These are phyloP conservation scores for Terrapene triunguis DNA, from an alignment of 2,113 vertebrate genomes.

Conservation along the genomic window DNA sequence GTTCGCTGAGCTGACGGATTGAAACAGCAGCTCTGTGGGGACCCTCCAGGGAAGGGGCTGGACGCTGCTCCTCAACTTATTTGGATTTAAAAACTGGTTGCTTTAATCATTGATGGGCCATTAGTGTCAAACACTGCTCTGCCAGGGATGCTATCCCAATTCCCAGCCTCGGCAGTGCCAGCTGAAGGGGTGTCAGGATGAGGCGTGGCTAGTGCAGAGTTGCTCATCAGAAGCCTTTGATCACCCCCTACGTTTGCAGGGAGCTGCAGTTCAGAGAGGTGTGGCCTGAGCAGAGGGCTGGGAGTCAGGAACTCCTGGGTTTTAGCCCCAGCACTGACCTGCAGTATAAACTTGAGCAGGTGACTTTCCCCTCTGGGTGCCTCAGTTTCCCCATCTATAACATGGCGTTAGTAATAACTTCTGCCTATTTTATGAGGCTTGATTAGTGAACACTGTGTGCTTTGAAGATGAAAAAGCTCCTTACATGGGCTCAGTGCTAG, in stretches of 20 bases:
- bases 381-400: background rate
- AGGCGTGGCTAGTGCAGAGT: background rate
- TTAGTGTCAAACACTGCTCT: background rate
- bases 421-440: background rate
- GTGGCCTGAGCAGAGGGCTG: background rate
- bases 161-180: too few relatives aligned
- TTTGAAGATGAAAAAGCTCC: too few relatives aligned
- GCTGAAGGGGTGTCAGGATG: background rate
- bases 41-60: background rate
- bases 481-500: background rate
- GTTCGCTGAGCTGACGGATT: background rate
- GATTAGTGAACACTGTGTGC: background rate
- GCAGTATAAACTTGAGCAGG: background rate
- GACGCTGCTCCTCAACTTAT: background rate
- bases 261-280: background rate
- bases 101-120: background rate
- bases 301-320: background rate
- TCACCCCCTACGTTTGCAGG: background rate
- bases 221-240: background rate
- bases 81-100: background rate
- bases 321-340: background rate
- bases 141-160: background rate
- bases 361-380: background rate
- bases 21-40: background rate
- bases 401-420: background rate